A percentile compares a stretch with the other conserved stretches of the same genome.
Conservation (phyloP, 1,140 invertebrate species). For the Papilio xuthus region DNA sequence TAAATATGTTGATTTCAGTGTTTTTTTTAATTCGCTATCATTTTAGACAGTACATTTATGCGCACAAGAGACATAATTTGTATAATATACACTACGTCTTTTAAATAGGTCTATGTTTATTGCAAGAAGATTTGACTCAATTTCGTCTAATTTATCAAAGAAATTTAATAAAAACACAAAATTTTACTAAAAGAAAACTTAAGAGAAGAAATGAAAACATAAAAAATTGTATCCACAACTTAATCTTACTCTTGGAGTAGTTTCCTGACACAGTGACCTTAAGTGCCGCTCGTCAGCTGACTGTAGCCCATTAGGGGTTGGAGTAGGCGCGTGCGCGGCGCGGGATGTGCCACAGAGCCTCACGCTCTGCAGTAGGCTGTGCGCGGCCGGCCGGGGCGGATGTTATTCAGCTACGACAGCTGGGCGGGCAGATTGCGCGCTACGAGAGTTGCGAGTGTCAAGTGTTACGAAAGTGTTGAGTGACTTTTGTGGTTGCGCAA, state of each 20-base stretch:
- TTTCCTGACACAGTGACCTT: constrained; percentile 71
- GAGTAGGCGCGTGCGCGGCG: constrained; percentile 54
- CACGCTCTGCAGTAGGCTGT: constrained; percentile 50
- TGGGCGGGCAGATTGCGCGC: constrained; percentile 22
- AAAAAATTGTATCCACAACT: not conserved
- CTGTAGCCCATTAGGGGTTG: constrained; percentile 58
- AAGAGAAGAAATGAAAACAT: not conserved
- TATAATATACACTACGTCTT: no score
- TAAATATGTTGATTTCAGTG: no score
- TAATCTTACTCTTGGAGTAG: constrained; percentile 20
- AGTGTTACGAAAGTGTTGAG: constrained; percentile 15
- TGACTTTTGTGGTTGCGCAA: not conserved
- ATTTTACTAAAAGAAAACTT: no score
- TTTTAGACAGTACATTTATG: no score
- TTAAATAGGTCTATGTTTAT: no score
- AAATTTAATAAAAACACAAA: no score
- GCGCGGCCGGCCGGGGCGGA: constrained; percentile 32
- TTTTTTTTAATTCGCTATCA: no score
- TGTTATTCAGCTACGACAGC: constrained; percentile 1
- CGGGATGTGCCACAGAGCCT: constrained; percentile 40
- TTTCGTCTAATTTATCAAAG: no score
- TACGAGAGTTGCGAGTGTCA: constrained; percentile 42
- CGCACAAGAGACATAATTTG: no score
- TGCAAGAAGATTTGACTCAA: no score
- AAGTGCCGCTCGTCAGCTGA: constrained; percentile 69